Percentiles rank a stretch among this genome's conserved stretches.
These are phyloP conservation scores for Helarctos malayanus DNA, from an alignment of 2,797 vertebrate genomes.

Conservation along the genomic window DNA sequence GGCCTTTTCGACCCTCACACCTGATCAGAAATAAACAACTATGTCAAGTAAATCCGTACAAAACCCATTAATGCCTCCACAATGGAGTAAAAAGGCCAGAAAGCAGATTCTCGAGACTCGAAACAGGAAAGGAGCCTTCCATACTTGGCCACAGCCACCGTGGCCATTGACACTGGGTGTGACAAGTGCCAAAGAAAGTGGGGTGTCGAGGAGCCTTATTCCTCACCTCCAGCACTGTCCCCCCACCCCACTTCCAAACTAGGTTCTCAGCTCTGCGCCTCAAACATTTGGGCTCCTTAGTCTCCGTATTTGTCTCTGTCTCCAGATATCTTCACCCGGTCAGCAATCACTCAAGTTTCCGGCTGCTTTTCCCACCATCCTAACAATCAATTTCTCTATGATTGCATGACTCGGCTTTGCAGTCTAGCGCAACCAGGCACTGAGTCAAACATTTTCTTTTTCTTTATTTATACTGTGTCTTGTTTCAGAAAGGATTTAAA, in stretches of 20 bases:
- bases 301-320: slow-evolving; percentile 39
- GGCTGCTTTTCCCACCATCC: slow-evolving; percentile 66
- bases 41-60: slow-evolving; percentile 50
- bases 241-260: not conserved
- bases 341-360: slow-evolving; percentile 68
- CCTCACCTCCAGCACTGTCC: not conserved
- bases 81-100: slow-evolving; percentile 47
- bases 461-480: slow-evolving; percentile 83
- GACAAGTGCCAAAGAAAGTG: slow-evolving; percentile 2
- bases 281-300: not conserved
- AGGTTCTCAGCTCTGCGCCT: slow-evolving; percentile 17
- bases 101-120: not conserved
- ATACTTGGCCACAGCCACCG: not conserved
- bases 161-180: not conserved
- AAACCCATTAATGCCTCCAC: slow-evolving; percentile 49
- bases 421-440: slow-evolving; percentile 75
- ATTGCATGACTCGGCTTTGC: slow-evolving; percentile 70
- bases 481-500: slow-evolving; percentile 81
- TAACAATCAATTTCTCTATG: slow-evolving; percentile 80
- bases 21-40: slow-evolving; percentile 66
- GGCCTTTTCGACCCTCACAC: slow-evolving; percentile 37
- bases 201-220: not conserved
- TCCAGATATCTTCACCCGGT: slow-evolving; percentile 45
- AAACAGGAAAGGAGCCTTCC: slow-evolving; percentile 8
- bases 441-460: slow-evolving; percentile 83